Conservation (phyloP, 2,888 invertebrate genomes). For the Bugulina stolonifera region DNA sequence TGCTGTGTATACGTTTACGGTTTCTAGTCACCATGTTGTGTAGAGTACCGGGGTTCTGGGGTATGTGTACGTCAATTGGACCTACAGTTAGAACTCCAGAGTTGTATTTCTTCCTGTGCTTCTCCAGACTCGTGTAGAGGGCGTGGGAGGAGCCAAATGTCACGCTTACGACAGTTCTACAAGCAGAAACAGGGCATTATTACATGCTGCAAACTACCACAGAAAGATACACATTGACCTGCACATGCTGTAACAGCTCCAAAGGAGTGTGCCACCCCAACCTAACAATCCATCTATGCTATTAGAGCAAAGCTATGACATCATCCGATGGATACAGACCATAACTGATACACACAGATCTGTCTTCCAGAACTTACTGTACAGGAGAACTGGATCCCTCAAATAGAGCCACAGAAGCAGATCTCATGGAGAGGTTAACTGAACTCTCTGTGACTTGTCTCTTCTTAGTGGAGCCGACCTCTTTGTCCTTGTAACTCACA, state of each 20-base stretch:
- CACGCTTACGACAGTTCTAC: constrained; percentile 80
- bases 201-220: no score
- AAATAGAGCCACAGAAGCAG: constrained; percentile 9
- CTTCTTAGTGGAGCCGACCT: constrained; percentile 10
- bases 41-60: constrained; percentile 93
- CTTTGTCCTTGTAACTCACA: constrained; percentile 79
- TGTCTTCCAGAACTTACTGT: not conserved
- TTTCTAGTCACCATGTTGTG: constrained; percentile 93
- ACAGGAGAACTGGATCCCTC: constrained; percentile 13
- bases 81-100: constrained; percentile 78
- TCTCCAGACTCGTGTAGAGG: constrained; percentile 76
- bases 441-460: constrained; percentile 15
- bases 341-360: not conserved
- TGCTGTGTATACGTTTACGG: constrained; percentile 83
- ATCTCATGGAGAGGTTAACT: not conserved
- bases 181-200: no score
- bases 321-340: not conserved
- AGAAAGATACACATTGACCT: no score
- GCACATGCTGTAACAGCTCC: no score
- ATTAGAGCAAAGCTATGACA: no score
- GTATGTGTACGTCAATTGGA: constrained; percentile 85
- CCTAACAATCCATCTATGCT: no score
- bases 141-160: constrained; percentile 87
- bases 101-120: constrained; percentile 67
- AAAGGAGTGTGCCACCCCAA: no score